Evolutionary conservation across 2,113 vertebrate species (phyloP).

Genomic region (Nipponia nippon): DNA sequence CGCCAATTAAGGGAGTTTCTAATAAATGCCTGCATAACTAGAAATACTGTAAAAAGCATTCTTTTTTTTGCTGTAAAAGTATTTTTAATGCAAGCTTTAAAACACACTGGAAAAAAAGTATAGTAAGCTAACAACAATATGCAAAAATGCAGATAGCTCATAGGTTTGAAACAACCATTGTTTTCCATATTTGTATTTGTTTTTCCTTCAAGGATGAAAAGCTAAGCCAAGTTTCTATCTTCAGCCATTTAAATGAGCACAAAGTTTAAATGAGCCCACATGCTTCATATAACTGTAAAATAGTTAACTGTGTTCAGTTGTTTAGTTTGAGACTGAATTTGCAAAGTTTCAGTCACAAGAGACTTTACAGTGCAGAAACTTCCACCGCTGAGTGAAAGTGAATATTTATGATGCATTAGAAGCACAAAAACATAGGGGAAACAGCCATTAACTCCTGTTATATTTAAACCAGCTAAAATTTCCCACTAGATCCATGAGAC

Average conservation of each 20-base stretch:
- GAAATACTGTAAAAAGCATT: background rate
- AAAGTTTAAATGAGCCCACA: background rate
- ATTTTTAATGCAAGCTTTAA: background rate
- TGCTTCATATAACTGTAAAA: background rate
- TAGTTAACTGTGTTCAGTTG: background rate
- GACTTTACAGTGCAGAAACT: background rate
- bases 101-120: background rate
- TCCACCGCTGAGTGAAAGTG: background rate
- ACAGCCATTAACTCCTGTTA: background rate
- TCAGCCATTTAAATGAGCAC: background rate
- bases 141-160: background rate
- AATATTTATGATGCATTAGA: background rate
- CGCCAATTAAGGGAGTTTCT: background rate
- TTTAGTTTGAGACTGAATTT: background rate
- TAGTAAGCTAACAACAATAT: background rate
- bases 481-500: background rate
- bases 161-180: background rate
- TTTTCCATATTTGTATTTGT: background rate
- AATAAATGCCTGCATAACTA: background rate
- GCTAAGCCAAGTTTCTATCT: background rate
- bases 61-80: background rate
- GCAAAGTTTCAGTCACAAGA: background rate
- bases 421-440: background rate
- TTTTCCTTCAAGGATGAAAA: background rate
- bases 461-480: background rate